These are phyloP conservation scores for Lepas anatifera DNA, from an alignment of 2,888 invertebrate species.

Conservation along the genomic window DNA sequence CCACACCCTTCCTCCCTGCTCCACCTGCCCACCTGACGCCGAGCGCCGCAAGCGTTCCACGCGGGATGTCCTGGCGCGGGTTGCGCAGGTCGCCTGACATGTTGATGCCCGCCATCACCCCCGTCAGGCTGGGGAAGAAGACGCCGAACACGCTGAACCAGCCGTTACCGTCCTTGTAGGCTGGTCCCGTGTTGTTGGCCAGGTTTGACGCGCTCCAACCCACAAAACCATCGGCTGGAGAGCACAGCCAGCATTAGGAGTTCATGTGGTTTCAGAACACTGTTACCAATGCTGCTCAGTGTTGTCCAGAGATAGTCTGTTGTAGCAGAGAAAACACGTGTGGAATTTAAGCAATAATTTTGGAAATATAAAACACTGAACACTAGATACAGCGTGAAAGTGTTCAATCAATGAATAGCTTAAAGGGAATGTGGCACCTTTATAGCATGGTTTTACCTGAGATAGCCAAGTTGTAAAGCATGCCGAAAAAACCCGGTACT, in stretches of 20 bases:
- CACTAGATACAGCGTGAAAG: too few relatives aligned
- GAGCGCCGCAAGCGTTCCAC: constrained; percentile 84
- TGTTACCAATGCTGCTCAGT: too few relatives aligned
- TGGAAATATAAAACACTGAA: too few relatives aligned
- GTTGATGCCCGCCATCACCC: constrained; percentile 92
- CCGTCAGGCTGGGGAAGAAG: constrained; percentile 94
- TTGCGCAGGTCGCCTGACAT: constrained; percentile 94
- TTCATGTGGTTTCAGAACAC: too few relatives aligned
- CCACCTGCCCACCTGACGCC: constrained; percentile 56
- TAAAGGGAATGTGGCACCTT: too few relatives aligned
- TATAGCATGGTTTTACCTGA: too few relatives aligned
- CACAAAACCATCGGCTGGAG: constrained; percentile 60
- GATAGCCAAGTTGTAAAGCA: too few relatives aligned
- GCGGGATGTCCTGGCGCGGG: constrained; percentile 84
- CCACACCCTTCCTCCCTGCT: not conserved
- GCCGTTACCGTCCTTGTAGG: constrained; percentile 63
- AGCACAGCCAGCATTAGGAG: too few relatives aligned
- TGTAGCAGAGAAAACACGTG: constrained; percentile 20
- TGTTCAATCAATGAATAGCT: too few relatives aligned
- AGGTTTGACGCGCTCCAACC: constrained; percentile 75
- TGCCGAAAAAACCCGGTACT: too few relatives aligned
- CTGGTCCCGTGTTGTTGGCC: constrained; percentile 64
- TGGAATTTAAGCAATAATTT: constrained; percentile 13
- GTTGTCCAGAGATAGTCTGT: too few relatives aligned
- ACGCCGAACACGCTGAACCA: constrained; percentile 97